Percentiles rank a stretch among this genome's conserved stretches.
These are phyloP conservation scores for Dasypus novemcinctus DNA, from an alignment of 2,113 vertebrate genomes.

Conservation along the genomic window DNA sequence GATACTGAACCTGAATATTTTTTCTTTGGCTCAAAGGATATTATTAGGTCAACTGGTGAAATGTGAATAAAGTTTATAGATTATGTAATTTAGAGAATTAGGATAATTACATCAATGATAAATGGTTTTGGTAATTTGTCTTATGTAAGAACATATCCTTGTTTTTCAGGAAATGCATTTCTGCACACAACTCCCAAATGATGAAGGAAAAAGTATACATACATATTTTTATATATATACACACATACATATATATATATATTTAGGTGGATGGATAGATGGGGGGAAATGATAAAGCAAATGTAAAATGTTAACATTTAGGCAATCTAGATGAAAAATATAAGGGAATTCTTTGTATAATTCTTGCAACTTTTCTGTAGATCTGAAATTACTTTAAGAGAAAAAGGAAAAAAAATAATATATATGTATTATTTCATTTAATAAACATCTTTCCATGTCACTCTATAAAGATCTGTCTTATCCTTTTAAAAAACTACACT, in stretches of 20 bases:
- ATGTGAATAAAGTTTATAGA: not conserved
- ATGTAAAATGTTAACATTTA: conserved; percentile 2
- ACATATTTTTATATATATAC: not conserved
- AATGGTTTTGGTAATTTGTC: not conserved
- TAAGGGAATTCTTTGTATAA: not conserved
- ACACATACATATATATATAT: not conserved
- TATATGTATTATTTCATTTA: not conserved
- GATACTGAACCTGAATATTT: not conserved
- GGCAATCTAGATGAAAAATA: not conserved
- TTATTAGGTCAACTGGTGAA: not conserved
- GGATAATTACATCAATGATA: not conserved
- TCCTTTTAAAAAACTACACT: not conserved
- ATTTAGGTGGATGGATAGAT: not conserved
- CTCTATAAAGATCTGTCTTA: not conserved
- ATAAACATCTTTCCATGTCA: not conserved
- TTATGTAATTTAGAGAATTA: not conserved
- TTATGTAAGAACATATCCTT: not conserved
- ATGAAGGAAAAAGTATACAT: not conserved
- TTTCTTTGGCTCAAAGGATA: not conserved
- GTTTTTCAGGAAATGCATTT: not conserved
- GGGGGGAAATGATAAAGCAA: not conserved
- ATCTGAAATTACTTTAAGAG: conserved; percentile 19
- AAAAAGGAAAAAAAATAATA: not conserved
- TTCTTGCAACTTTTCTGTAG: not conserved
- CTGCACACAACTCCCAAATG: not conserved